Percentiles rank a stretch among this genome's conserved stretches.
phyloP scores from a whole-genome alignment of 2,113 vertebrate genomes.

The Carassius carassius region DNA sequence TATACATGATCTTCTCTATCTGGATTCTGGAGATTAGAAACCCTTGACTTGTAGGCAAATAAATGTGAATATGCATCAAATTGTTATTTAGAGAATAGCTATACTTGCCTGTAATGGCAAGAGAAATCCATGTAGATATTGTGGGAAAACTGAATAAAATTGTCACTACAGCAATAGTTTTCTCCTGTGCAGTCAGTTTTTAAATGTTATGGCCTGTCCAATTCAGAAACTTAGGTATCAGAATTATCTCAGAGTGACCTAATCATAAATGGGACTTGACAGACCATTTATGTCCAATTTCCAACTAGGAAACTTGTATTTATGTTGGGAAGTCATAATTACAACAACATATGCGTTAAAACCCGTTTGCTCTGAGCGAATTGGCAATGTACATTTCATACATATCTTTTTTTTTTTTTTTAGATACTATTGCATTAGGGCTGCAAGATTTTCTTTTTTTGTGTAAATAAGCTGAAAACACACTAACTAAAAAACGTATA shows the following conservation, averaged over 20 bases:
- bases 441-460: no score
- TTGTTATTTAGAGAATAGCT: background rate
- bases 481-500: no score
- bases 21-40: background rate
- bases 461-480: no score
- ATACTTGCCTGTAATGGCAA: background rate
- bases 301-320: background rate
- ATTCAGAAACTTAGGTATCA: background rate
- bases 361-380: background rate
- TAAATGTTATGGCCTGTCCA: background rate
- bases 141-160: background rate
- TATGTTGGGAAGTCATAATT: background rate
- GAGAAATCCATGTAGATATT: background rate
- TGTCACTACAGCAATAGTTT: background rate
- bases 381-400: no score
- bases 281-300: background rate
- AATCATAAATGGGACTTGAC: background rate
- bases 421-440: no score
- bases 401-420: no score
- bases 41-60: background rate
- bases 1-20: background rate
- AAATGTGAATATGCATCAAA: background rate
- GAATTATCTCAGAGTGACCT: background rate
- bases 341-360: background rate
- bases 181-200: background rate